Percentiles rank a stretch among this genome's conserved stretches.
phyloP scores from a whole-genome alignment of 2,888 invertebrate species.

The Thymelicus acteon region DNA sequence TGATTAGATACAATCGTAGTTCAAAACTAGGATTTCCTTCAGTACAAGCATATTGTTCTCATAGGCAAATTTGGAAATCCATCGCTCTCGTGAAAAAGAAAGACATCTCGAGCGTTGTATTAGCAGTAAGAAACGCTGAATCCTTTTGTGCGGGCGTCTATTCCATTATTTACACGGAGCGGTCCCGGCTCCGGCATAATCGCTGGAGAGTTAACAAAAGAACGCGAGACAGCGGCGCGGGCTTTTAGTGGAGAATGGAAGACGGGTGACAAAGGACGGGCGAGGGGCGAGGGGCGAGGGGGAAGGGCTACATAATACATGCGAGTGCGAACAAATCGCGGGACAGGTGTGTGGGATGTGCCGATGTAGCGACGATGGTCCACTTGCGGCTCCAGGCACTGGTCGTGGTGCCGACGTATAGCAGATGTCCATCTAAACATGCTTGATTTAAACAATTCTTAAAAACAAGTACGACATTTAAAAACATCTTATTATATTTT shows the following conservation, averaged over 20 bases:
- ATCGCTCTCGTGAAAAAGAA: neutral
- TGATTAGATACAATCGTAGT: neutral
- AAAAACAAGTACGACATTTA: too few relatives aligned
- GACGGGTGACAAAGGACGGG: conserved; percentile 21
- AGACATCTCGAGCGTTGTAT: conserved; percentile 23
- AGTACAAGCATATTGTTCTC: neutral
- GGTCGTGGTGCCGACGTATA: neutral
- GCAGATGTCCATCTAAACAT: too few relatives aligned
- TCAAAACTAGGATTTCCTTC: neutral
- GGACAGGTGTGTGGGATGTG: conserved; percentile 13
- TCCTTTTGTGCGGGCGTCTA: conserved; percentile 30
- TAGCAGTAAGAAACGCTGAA: conserved; percentile 24
- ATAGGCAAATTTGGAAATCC: conserved; percentile 10
- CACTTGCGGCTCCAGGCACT: neutral
- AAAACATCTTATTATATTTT: too few relatives aligned
- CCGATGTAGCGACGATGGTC: conserved; percentile 11
- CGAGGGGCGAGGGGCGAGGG: neutral
- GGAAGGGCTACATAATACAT: conserved; percentile 9
- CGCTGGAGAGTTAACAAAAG: conserved; percentile 32
- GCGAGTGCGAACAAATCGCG: conserved; percentile 20
- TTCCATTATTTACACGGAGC: conserved; percentile 32
- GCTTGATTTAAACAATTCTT: too few relatives aligned
- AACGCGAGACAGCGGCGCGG: conserved; percentile 22
- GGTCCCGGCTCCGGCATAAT: conserved; percentile 29
- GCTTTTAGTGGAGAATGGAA: conserved; percentile 30